Conservation (phyloP, 2,888 invertebrate species). For the Achlya flavicornis region DNA sequence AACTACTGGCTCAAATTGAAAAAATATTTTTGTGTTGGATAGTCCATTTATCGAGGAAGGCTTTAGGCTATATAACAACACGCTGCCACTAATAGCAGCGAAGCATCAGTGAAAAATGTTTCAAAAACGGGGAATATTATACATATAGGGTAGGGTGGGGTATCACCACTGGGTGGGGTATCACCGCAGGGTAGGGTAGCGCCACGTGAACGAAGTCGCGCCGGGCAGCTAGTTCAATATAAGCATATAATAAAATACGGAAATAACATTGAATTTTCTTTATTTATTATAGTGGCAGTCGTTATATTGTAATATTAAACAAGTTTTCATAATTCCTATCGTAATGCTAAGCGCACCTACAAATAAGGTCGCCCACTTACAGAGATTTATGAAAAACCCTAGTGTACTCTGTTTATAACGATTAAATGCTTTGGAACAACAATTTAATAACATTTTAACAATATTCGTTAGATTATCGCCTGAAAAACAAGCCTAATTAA, state of each 20-base stretch:
- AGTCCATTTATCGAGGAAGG: no score
- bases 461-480: constrained; percentile 11
- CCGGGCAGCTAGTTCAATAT: no score
- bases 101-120: no score
- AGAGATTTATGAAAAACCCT: constrained; percentile 32
- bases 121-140: no score
- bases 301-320: constrained; percentile 31
- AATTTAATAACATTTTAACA: constrained; percentile 19
- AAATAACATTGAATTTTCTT: constrained; percentile 27
- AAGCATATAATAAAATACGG: not conserved
- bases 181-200: no score
- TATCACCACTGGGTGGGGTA: no score
- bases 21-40: no score
- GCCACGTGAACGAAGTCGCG: no score
- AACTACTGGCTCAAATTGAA: no score
- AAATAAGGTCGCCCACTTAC: constrained; percentile 27
- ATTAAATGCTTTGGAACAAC: constrained; percentile 69
- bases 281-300: constrained; percentile 52
- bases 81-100: no score
- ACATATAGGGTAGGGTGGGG: no score
- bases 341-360: constrained; percentile 8
- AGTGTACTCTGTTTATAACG: constrained; percentile 13
- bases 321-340: constrained; percentile 21
- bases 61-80: no score
- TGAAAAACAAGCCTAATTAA: not conserved